Evolutionary conservation across 2,113 vertebrate species (phyloP).

Genomic region (Galeopterus variegatus): DNA sequence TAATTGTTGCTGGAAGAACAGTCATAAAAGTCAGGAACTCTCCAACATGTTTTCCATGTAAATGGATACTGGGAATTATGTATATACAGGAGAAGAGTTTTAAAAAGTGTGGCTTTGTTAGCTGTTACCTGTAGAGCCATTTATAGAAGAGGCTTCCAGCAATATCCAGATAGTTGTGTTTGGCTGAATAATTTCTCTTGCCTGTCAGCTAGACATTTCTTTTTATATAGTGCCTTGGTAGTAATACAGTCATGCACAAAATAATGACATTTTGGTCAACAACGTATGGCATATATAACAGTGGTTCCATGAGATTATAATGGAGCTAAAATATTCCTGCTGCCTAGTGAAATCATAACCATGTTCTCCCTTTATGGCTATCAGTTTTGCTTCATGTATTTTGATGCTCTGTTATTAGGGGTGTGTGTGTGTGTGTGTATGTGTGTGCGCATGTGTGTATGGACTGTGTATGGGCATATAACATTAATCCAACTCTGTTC

Average conservation of each 20-base stretch:
- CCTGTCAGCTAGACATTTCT: neutral
- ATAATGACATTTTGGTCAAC: no score
- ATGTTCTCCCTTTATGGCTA: neutral
- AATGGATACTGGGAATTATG: neutral
- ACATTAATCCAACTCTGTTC: neutral
- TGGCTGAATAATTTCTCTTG: neutral
- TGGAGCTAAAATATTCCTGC: no score
- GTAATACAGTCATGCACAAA: neutral
- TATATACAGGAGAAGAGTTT: neutral
- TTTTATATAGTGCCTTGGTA: neutral
- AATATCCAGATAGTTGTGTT: neutral
- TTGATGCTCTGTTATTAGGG: neutral
- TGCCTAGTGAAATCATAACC: no score
- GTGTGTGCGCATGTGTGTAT: neutral
- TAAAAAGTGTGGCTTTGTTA: slow-evolving; percentile 6
- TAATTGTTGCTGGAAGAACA: slow-evolving; percentile 39
- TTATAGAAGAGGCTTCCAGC: neutral
- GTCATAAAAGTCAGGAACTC: slow-evolving; percentile 13
- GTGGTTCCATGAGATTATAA: no score
- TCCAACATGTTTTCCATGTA: neutral
- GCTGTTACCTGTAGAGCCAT: neutral
- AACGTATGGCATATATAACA: no score
- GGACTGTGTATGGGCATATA: neutral
- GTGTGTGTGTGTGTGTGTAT: neutral
- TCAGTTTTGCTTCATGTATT: slow-evolving; percentile 21